Evolutionary conservation across 2,797 vertebrate species (phyloP).

Genomic region (Triplophysa bombifrons): DNA sequence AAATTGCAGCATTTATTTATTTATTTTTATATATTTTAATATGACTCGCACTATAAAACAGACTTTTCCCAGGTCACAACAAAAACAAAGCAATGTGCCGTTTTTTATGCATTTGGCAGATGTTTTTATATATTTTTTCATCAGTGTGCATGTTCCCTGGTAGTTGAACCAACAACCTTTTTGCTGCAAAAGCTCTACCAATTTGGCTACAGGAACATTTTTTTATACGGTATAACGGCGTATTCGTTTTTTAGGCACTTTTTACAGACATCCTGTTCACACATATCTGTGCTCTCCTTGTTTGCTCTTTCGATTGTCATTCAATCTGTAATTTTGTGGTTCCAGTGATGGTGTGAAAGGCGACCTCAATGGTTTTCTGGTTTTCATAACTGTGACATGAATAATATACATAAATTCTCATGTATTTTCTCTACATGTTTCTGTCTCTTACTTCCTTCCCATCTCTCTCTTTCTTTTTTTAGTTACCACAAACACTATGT

Average conservation of each 20-base stretch:
- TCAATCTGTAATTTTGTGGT: slow-evolving; percentile 28
- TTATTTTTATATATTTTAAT: no score
- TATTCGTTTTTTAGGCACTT: neutral
- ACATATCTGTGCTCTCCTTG: neutral
- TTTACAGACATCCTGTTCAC: slow-evolving; percentile 1
- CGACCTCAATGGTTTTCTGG: slow-evolving; percentile 18
- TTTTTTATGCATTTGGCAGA: no score
- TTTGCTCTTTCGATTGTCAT: slow-evolving; percentile 16
- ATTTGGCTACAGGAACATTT: no score
- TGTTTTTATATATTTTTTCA: no score
- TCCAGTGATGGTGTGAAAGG: slow-evolving; percentile 14
- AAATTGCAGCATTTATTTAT: no score
- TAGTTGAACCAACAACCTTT: no score
- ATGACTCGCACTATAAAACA: no score
- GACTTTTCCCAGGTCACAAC: neutral
- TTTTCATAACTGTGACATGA: slow-evolving; percentile 2
- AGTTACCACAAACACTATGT: neutral
- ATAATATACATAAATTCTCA: neutral
- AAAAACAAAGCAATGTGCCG: neutral
- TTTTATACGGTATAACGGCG: neutral
- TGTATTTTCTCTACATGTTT: neutral
- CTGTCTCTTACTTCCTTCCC: neutral
- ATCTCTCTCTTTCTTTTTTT: neutral
- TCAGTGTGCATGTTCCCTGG: no score
- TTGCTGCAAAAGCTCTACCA: no score